Base-by-base conservation (phyloP, 2,797 vertebrate species). In the Microtus obscurus region DNA sequence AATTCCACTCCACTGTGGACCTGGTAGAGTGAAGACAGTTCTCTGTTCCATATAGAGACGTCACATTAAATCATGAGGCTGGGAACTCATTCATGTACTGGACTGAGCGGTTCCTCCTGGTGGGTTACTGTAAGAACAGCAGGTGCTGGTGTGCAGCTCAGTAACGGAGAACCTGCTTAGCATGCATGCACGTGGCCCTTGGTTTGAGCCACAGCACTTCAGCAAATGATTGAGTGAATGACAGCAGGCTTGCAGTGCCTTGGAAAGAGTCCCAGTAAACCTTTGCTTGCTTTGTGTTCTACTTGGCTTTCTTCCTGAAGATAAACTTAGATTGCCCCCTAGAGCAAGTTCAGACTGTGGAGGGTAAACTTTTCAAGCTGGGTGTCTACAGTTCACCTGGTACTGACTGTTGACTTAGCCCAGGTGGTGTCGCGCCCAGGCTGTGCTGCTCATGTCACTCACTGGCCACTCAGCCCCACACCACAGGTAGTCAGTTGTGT, bases 301-400 rank as follows among this genome's bases (percentile, higher is more conserved):
- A 1, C 8, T 19, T 43, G 56, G 53, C 65, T 71, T n/a, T 83
- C 67, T 23, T 69, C 45, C 25, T 31, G 29, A 34, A 51, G 23
- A 14, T 77, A 16, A 37, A 51, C 10, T 3, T 1, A 11, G 21
- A 21, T 13, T 3, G 3, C 5, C n/a, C 34, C 34, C 9, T 1
- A 10, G 71, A 31, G 65, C 79, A 67, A 0, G 34, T 37, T 19
- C 43, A 88, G 59, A 56, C 37, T 12, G 11, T 69, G 53, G 45
- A 23, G 3, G 76, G 29, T 53, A 29, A 29, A 9, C 16, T 65
- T 63, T 34, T 6, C 16, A 45, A 34, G 48, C 53, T 43, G 51
- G 25, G 23, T 92, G 61, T 53, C 17, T 56, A 0, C 2, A 61
- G 79, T 85, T 61, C 9, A 5, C 14, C 27, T 43, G 91, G 23